These are phyloP conservation scores for Crotalus helleri DNA, from an alignment of 2,113 vertebrate species.

Conservation along the genomic window DNA sequence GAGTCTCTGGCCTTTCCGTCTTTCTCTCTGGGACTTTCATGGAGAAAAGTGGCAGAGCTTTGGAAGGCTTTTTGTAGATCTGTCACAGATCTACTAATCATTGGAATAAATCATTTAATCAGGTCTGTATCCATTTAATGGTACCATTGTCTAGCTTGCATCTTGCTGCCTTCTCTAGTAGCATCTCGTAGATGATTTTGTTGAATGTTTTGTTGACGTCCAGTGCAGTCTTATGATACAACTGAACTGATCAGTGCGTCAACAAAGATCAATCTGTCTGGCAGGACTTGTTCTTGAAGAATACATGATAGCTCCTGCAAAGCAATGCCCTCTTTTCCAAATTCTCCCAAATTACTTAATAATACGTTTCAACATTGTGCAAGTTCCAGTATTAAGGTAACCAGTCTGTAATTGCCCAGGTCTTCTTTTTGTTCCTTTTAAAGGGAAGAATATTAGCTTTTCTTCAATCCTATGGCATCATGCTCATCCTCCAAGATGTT, in stretches of 20 bases:
- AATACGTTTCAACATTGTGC: not conserved
- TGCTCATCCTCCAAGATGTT: not conserved
- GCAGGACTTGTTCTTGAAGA: not conserved
- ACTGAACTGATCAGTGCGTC: not conserved
- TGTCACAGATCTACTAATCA: too few relatives aligned
- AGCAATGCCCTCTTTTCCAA: not conserved
- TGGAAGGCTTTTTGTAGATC: too few relatives aligned
- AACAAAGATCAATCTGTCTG: not conserved
- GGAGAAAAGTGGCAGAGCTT: too few relatives aligned
- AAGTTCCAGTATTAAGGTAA: not conserved
- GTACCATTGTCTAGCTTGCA: too few relatives aligned
- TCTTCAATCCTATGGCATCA: not conserved
- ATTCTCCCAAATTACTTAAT: not conserved
- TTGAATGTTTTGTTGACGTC: not conserved
- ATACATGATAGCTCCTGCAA: not conserved
- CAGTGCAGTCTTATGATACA: not conserved
- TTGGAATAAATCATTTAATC: too few relatives aligned
- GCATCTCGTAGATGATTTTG: not conserved
- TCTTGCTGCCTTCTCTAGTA: too few relatives aligned
- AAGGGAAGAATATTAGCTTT: not conserved
- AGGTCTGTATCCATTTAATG: too few relatives aligned
- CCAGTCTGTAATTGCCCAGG: not conserved
- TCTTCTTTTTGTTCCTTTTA: not conserved
- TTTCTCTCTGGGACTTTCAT: too few relatives aligned
- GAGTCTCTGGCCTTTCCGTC: not conserved